Percentiles rank a stretch among this genome's conserved stretches.
Evolutionary conservation across 2,888 invertebrate species (phyloP).

Genomic region (Subacronicta megacephala): DNA sequence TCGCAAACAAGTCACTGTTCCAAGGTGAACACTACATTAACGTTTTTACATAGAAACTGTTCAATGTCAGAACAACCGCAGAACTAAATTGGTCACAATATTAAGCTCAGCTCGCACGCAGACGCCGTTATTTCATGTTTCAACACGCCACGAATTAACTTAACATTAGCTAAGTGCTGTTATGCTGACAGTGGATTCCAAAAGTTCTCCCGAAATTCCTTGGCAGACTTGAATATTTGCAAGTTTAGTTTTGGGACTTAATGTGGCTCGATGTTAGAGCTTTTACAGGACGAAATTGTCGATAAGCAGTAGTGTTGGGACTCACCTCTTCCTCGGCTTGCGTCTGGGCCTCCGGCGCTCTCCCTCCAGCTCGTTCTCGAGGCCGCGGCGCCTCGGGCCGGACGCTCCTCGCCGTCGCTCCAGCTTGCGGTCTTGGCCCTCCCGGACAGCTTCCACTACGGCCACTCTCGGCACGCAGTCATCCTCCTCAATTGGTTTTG

Average conservation of each 20-base stretch:
- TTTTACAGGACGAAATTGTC: neutral
- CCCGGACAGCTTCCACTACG: constrained; percentile 72
- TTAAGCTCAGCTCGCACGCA: constrained; percentile 53
- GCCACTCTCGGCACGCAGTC: constrained; percentile 79
- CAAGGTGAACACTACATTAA: constrained; percentile 77
- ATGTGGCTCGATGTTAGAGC: neutral
- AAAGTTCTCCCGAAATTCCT: no score
- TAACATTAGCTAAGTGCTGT: constrained; percentile 20
- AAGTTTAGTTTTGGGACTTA: constrained; percentile 4
- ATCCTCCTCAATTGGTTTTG: constrained; percentile 81
- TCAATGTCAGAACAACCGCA: constrained; percentile 84
- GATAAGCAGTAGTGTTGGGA: constrained; percentile 13
- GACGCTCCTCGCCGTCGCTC: constrained; percentile 72
- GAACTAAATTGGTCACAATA: constrained; percentile 76
- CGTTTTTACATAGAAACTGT: constrained; percentile 77
- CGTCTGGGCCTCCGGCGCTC: constrained; percentile 79
- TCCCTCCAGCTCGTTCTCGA: constrained; percentile 79
- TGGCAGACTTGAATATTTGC: neutral
- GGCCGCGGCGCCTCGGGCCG: constrained; percentile 78
- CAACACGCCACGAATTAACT: constrained; percentile 42
- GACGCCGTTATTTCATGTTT: constrained; percentile 34
- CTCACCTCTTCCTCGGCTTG: constrained; percentile 76
- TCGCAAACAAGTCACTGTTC: constrained; percentile 77
- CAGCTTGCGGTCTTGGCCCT: constrained; percentile 76
- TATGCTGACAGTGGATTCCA: constrained; percentile 4